Evolutionary conservation across 2,888 invertebrate genomes (phyloP), one percentile per base, ranked within the genome.

Genomic region (Augochlorella aurata): DNA sequence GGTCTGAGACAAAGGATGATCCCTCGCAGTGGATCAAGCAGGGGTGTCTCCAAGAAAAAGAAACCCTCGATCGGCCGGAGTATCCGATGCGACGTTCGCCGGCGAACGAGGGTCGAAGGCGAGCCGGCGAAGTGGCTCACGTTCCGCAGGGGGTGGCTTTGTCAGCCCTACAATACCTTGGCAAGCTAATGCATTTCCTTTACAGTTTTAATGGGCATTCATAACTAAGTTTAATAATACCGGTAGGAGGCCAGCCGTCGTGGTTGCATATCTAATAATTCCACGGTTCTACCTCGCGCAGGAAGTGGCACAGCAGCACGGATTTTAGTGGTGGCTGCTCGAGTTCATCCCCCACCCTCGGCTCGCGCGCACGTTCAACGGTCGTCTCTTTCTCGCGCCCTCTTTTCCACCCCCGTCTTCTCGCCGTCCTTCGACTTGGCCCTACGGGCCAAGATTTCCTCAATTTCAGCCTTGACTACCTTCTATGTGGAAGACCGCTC

Each of bases 181-280:
- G 91, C 88, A 88, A 89, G 90, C 93, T 93, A 93, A 93, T 93
- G 93, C 93, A 93, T 93, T 93, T 93, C 93, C 93, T 93, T 93
- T 93, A 93, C 92, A 93, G 92, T 92, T 93, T 93, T 93, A 93
- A 93, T 93, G 92, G 93, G 91, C 92, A 93, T 93, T 93, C 93
- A 92, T 93, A 93, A 92, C 93, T 91, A 93, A 93, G 93, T 93
- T 93, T 93, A 93, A 93, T 93, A 93, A 92, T 92, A 89, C 89
- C 89, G 89, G 91, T 86, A 89, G 90, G 91, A 90, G 90, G 89
- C 86, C 86, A 90, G 90, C 89, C 89, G 90, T 88, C 89, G 90
- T 79, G 91, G 92, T 91, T 91, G 92, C 92, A 91, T 90, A 90
- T 92, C 92, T 92, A 91, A 92, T 91, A 91, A 91, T 90, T 91